Evolutionary conservation across 2,113 vertebrate species (phyloP).

Genomic region (Macrotus californicus): DNA sequence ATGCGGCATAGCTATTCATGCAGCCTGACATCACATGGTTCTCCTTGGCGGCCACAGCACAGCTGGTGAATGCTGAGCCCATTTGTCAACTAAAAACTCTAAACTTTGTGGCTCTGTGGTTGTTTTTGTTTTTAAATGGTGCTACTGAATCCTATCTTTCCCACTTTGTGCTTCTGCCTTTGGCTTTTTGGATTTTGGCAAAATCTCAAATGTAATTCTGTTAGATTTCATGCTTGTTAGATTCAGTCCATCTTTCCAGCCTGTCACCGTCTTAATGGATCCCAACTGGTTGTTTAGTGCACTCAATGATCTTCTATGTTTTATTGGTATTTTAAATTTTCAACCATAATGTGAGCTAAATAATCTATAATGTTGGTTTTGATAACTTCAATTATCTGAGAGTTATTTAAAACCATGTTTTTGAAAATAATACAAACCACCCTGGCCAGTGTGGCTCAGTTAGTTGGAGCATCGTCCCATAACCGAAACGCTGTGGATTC

Average conservation of each 20-base stretch:
- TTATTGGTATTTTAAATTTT: neutral
- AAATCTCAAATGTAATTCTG: neutral
- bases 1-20: neutral
- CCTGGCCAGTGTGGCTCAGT: no score
- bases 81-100: neutral
- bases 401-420: neutral
- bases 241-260: neutral
- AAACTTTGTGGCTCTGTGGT: neutral
- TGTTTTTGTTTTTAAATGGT: neutral
- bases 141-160: neutral
- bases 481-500: no score
- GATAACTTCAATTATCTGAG: neutral
- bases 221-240: neutral
- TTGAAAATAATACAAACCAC: neutral
- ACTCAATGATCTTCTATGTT: neutral
- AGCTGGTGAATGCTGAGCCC: neutral
- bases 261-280: neutral
- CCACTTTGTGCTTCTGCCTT: neutral
- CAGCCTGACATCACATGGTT: neutral
- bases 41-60: neutral
- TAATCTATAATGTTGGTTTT: neutral
- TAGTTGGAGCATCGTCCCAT: no score
- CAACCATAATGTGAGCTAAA: conserved; percentile 23
- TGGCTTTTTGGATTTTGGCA: neutral
- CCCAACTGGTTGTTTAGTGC: neutral